Percentiles rank a stretch among this genome's conserved stretches.
phyloP scores from a whole-genome alignment of 2,797 vertebrate species.

The Pseudochaenichthys georgianus region DNA sequence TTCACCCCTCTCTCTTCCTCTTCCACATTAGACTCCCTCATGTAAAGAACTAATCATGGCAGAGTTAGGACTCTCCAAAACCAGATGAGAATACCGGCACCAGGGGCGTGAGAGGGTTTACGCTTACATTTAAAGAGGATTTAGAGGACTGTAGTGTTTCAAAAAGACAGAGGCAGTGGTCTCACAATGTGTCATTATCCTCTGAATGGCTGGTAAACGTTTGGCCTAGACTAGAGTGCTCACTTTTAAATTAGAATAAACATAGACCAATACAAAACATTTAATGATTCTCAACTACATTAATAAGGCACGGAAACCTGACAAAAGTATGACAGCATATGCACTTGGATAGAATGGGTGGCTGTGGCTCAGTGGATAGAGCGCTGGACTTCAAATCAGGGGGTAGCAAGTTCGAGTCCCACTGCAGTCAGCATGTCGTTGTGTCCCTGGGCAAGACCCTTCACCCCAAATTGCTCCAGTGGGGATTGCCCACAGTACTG shows the following conservation, averaged over 20 bases:
- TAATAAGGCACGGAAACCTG: slow-evolving; percentile 1
- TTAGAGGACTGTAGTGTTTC: slow-evolving; percentile 18
- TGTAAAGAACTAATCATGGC: slow-evolving; percentile 53
- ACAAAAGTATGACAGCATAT: not conserved
- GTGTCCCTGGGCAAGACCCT: no score
- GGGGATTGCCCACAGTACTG: no score
- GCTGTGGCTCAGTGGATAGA: no score
- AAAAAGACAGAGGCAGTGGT: slow-evolving; percentile 15
- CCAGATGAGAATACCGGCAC: slow-evolving; percentile 41
- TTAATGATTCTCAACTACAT: slow-evolving; percentile 6
- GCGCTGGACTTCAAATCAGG: no score
- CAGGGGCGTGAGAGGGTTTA: slow-evolving; percentile 23
- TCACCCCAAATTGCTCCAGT: no score
- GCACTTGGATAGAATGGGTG: not conserved
- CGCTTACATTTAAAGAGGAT: slow-evolving; percentile 30
- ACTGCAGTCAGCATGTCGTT: no score
- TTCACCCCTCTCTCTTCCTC: slow-evolving; percentile 52
- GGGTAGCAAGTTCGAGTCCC: no score
- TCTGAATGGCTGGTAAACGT: slow-evolving; percentile 28
- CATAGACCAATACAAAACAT: slow-evolving; percentile 17
- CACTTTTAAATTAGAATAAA: slow-evolving; percentile 21
- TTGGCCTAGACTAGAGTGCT: slow-evolving; percentile 8
- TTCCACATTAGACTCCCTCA: slow-evolving; percentile 69
- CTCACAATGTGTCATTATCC: slow-evolving; percentile 26
- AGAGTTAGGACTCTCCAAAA: slow-evolving; percentile 37